phyloP scores from a whole-genome alignment of 2,888 invertebrate species.

The Palloptera scutellata region DNA sequence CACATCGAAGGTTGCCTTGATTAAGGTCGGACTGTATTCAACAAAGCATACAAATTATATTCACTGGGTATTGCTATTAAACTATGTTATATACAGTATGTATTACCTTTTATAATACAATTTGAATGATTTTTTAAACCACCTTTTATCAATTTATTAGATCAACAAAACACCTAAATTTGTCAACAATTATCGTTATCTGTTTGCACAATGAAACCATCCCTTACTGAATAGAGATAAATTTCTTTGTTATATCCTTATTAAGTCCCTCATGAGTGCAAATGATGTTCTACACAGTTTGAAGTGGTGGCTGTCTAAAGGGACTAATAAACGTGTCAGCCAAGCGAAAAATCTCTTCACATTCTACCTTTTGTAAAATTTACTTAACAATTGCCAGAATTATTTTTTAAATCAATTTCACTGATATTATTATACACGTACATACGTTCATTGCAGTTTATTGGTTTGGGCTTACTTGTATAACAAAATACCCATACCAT shows the following conservation, averaged over 20 bases:
- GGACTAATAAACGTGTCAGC: slow-evolving; percentile 41
- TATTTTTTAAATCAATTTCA: slow-evolving; percentile 40
- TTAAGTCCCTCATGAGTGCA: slow-evolving; percentile 24
- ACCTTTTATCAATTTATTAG: slow-evolving; percentile 20
- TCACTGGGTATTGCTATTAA: too few relatives aligned
- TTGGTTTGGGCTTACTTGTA: slow-evolving; percentile 22
- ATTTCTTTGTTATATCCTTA: neutral
- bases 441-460: slow-evolving; percentile 29
- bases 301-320: slow-evolving; percentile 31
- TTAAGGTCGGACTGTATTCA: too few relatives aligned
- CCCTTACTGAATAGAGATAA: slow-evolving; percentile 20
- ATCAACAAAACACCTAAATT: slow-evolving; percentile 35
- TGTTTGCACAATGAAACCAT: slow-evolving; percentile 28
- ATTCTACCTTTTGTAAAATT: slow-evolving; percentile 29
- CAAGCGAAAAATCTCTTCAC: slow-evolving; percentile 41
- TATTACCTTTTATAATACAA: too few relatives aligned
- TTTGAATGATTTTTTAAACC: neutral
- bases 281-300: slow-evolving; percentile 31
- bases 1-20: too few relatives aligned
- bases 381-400: slow-evolving; percentile 38
- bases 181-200: slow-evolving; percentile 36
- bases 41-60: too few relatives aligned
- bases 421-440: slow-evolving; percentile 33
- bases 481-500: slow-evolving; percentile 23
- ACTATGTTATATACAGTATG: too few relatives aligned